Base-by-base conservation (phyloP, 2,113 vertebrate species). In the Balaeniceps rex region DNA sequence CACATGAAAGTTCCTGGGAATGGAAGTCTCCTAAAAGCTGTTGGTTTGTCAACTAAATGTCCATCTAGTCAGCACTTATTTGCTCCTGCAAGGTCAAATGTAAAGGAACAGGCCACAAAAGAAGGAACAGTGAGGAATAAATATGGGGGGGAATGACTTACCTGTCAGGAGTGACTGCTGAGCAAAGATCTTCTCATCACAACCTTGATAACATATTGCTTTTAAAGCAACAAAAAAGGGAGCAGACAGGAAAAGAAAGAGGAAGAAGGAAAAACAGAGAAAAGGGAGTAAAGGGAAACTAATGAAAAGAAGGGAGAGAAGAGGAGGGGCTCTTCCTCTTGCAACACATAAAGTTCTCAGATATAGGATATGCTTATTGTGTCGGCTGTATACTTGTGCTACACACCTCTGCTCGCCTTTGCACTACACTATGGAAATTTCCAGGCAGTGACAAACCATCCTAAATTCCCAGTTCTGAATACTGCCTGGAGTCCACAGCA, bases 181-280 rank as follows among this genome's bases (percentile, higher is more conserved):
- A 91, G 81, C 68, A 96, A 93, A 94, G 87, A 94, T 90, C 93
- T 94, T 94, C 95, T 75, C 79, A 93, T 88, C 92, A 92, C 63
- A 97, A 94, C 83, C 85, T 90, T 92, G 75, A 90, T 31, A 96
- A 81, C 46, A 93, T 24, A 96, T 91, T 92, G 87, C 68, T 96
- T 97, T 96, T 93, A 96, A 96, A 95, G 93, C 89, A 96, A 91
- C n/a, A 93, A 68, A 94, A 92, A 89, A 76, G 74, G 81, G 87
- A 90, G 91, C 66, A 78, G 65, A 80, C 36, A 83, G 71, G 89
- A 84, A 83, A 91, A 90, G 84, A 87, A 77, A 85, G 52, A 77
- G 87, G 92, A 86, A 58, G 64, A 90, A 94, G 76, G 86, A 95
- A 57, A 95, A 93, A 87, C 38, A 85, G 63, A 94, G 93, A 93